phyloP scores from a whole-genome alignment of 2,797 vertebrate genomes.

The Hippocampus kuda region DNA sequence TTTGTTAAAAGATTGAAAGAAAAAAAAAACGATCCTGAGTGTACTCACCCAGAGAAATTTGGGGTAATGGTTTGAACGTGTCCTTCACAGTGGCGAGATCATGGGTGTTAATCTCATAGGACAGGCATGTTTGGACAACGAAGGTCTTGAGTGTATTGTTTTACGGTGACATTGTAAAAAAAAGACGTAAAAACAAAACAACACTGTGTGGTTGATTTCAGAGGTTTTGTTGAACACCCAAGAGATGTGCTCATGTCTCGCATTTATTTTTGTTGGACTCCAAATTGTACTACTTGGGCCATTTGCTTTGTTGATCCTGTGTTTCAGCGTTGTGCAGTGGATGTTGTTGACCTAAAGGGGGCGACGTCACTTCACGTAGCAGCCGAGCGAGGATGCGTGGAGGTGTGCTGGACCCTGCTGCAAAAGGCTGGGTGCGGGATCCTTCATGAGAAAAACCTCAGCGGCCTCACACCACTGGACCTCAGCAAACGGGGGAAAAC shows the following conservation, averaged over 20 bases:
- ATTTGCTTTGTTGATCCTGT: background rate
- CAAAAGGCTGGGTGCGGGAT: slow-evolving; percentile 59
- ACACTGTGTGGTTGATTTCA: too few relatives aligned
- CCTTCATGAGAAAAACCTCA: slow-evolving; percentile 64
- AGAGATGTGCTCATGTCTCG: background rate
- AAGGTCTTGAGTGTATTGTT: too few relatives aligned
- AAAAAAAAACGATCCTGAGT: too few relatives aligned
- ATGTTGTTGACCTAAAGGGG: slow-evolving; percentile 68
- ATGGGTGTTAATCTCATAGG: too few relatives aligned
- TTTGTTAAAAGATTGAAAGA: too few relatives aligned
- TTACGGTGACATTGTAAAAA: too few relatives aligned
- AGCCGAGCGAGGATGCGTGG: slow-evolving; percentile 65
- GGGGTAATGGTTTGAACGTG: too few relatives aligned
- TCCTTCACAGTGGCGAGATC: too few relatives aligned
- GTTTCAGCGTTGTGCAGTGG: slow-evolving; percentile 61
- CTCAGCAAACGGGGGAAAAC: slow-evolving; percentile 67
- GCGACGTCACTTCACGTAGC: slow-evolving; percentile 70
- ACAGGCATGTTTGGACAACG: too few relatives aligned
- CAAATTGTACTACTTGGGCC: background rate
- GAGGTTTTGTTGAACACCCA: background rate
- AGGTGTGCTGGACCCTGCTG: slow-evolving; percentile 71
- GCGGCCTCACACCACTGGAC: slow-evolving; percentile 66
- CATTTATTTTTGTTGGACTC: background rate
- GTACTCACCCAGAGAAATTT: too few relatives aligned
- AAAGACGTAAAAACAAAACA: too few relatives aligned